Evolutionary conservation across 2,888 invertebrate species (phyloP).

Genomic region (Drosophila hawaiiensis): DNA sequence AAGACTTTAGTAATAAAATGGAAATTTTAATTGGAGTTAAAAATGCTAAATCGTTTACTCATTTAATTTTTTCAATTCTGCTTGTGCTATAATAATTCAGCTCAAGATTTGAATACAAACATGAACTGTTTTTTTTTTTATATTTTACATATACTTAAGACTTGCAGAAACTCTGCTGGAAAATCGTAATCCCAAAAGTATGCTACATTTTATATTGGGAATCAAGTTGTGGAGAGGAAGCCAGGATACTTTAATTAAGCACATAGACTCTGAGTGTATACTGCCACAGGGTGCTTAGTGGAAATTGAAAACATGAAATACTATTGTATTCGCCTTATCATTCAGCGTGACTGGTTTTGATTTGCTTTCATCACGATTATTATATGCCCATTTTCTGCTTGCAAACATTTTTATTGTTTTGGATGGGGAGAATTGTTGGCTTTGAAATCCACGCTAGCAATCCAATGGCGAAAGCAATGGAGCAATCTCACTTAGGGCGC

Average conservation of each 20-base stretch:
- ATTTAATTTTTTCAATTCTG: not conserved
- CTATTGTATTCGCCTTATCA: constrained; percentile 7
- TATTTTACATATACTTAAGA: not conserved
- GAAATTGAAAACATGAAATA: constrained; percentile 5
- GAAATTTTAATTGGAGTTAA: not conserved
- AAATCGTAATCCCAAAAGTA: not conserved
- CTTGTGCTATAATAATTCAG: not conserved
- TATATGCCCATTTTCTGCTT: constrained; percentile 1
- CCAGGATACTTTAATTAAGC: not conserved
- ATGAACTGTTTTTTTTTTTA: not conserved
- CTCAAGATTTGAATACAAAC: not conserved
- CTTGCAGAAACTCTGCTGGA: not conserved
- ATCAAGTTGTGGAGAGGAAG: not conserved
- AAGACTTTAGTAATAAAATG: not conserved
- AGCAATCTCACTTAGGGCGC: constrained; percentile 41
- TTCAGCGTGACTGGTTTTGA: constrained; percentile 9
- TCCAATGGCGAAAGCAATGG: constrained; percentile 14
- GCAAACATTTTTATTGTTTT: constrained; percentile 18
- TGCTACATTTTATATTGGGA: not conserved
- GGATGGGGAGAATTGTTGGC: constrained; percentile 3
- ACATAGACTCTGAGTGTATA: not conserved
- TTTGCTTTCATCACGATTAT: constrained; percentile 13
- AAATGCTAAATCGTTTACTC: not conserved
- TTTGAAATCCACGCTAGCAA: constrained; percentile 9
- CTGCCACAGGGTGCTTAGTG: not conserved